Conservation (phyloP, 2,888 invertebrate species). For the Volucella zonaria region DNA sequence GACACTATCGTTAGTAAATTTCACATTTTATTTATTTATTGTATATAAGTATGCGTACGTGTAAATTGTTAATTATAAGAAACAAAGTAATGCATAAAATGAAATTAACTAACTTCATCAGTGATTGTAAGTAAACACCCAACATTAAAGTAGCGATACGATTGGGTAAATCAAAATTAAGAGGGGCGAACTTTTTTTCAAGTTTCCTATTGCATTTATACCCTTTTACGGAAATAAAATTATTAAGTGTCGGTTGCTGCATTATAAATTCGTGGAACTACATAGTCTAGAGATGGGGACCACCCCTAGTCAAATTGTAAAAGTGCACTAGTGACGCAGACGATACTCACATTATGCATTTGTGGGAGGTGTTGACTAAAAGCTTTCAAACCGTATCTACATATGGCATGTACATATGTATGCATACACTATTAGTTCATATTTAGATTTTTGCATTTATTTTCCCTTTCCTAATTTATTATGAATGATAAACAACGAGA, state of each 20-base stretch:
- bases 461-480: too few species aligned
- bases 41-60: too few species aligned
- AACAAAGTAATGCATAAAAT: too few species aligned
- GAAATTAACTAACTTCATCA: background rate
- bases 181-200: conserved; percentile 16
- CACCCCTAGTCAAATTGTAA: conserved; percentile 21
- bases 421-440: background rate
- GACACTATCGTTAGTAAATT: too few species aligned
- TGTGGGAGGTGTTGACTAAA: conserved; percentile 50
- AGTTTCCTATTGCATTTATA: background rate
- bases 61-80: too few species aligned
- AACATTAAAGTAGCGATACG: background rate
- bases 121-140: too few species aligned
- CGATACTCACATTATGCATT: conserved; percentile 14
- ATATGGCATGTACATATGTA: background rate
- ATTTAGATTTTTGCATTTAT: too few species aligned
- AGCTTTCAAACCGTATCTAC: conserved; percentile 19
- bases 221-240: conserved; percentile 14
- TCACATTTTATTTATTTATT: too few species aligned
- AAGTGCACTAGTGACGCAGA: conserved; percentile 6
- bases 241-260: conserved; percentile 4
- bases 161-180: conserved; percentile 27
- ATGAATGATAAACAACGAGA: too few species aligned
- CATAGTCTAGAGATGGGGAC: conserved; percentile 14
- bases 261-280: conserved; percentile 29